Conservation (phyloP, 2,888 invertebrate species). For the Acrocyrtus sp. region DNA sequence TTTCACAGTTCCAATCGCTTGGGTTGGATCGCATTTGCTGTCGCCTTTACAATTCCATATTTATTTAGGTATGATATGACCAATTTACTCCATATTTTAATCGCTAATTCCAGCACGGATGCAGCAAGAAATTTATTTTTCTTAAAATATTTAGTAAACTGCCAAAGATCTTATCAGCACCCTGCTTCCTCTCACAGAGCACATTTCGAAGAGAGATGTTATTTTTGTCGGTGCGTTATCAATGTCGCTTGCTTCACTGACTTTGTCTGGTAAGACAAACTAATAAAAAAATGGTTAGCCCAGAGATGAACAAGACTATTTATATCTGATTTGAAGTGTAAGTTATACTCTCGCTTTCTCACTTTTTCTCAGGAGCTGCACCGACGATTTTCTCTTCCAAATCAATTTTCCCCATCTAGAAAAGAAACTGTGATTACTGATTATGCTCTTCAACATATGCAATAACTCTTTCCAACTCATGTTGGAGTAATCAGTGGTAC, state of each 20-base stretch:
- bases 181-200: not conserved
- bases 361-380: slow-evolving; percentile 1
- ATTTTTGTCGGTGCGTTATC: slow-evolving; percentile 9
- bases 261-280: not conserved
- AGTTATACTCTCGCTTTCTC: no score
- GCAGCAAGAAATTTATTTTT: no score
- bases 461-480: not conserved
- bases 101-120: not conserved
- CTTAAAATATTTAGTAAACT: slow-evolving; percentile 5
- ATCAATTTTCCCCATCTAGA: slow-evolving; percentile 20
- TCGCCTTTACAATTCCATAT: not conserved
- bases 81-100: no score
- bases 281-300: not conserved
- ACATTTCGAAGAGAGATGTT: slow-evolving; percentile 9
- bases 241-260: slow-evolving; percentile 33
- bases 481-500: not conserved
- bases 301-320: no score
- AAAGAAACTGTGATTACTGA: not conserved
- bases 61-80: no score
- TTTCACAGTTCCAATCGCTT: not conserved
- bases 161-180: slow-evolving; percentile 36
- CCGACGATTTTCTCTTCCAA: slow-evolving; percentile 13
- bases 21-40: not conserved
- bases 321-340: no score
- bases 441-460: not conserved